phyloP scores from a whole-genome alignment of 2,113 vertebrate genomes.

The Nipponia nippon region DNA sequence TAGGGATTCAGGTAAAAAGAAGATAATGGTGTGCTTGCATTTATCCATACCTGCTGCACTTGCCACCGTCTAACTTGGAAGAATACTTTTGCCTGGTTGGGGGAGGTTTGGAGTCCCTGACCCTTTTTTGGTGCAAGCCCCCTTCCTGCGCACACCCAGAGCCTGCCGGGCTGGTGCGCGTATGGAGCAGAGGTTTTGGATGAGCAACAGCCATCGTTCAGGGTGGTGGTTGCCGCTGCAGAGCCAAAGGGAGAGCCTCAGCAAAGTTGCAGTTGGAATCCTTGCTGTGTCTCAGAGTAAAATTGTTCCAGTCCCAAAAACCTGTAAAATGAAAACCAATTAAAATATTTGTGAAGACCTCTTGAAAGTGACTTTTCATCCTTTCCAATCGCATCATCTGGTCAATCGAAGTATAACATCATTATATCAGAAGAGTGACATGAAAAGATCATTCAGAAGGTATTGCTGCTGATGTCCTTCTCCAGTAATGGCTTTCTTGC shows the following conservation, averaged over 20 bases:
- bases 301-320: background rate
- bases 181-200: background rate
- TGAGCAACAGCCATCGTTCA: background rate
- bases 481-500: background rate
- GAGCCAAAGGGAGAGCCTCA: background rate
- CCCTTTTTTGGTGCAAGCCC: background rate
- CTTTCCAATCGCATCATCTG: background rate
- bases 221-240: background rate
- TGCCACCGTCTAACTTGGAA: background rate
- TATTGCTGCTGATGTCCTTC: background rate
- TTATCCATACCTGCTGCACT: background rate
- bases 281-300: background rate
- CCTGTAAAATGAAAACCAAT: background rate
- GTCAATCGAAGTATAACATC: background rate
- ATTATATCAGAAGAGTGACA: background rate
- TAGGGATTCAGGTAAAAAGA: background rate
- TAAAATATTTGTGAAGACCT: background rate
- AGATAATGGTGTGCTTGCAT: background rate
- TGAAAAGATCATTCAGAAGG: background rate
- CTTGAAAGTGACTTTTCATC: background rate
- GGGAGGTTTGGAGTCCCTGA: background rate
- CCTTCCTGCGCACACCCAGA: accelerated
- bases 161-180: accelerated
- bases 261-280: background rate
- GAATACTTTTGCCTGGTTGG: background rate